phyloP scores from a whole-genome alignment of 2,888 invertebrate species.

The Nomada flava region DNA sequence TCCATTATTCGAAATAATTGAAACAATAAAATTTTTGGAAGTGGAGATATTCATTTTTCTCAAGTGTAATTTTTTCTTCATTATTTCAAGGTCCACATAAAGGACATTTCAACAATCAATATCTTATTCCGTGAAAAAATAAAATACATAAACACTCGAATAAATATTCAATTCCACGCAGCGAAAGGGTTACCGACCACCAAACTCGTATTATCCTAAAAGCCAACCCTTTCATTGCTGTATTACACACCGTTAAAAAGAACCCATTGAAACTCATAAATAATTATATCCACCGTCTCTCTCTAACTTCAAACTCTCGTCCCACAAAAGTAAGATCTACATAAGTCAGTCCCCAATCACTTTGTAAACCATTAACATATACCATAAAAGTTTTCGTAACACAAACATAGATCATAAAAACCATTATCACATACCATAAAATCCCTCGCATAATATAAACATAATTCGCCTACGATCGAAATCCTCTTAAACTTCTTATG shows the following conservation, averaged over 20 bases:
- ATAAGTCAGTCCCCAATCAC: too few species aligned
- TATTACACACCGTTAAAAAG: background rate
- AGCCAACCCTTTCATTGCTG: slow-evolving; percentile 26
- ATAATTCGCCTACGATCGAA: too few species aligned
- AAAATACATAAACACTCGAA: background rate
- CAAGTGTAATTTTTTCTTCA: background rate
- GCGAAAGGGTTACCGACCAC: background rate
- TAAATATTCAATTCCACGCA: background rate
- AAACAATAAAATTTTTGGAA: background rate
- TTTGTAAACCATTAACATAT: too few species aligned
- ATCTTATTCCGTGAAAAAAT: background rate
- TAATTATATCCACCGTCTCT: background rate
- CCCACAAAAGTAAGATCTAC: too few species aligned
- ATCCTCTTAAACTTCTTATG: too few species aligned
- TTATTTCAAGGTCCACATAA: background rate
- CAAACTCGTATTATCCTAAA: background rate
- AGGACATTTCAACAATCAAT: background rate
- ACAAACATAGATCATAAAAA: too few species aligned
- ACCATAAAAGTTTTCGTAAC: too few species aligned
- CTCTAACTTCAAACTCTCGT: background rate
- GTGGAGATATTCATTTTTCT: background rate
- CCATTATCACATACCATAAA: too few species aligned
- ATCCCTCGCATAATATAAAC: too few species aligned
- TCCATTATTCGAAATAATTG: background rate
- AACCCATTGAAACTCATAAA: background rate